These are phyloP conservation scores for Colostygia pectinataria DNA, from an alignment of 2,888 invertebrate genomes.

Conservation along the genomic window DNA sequence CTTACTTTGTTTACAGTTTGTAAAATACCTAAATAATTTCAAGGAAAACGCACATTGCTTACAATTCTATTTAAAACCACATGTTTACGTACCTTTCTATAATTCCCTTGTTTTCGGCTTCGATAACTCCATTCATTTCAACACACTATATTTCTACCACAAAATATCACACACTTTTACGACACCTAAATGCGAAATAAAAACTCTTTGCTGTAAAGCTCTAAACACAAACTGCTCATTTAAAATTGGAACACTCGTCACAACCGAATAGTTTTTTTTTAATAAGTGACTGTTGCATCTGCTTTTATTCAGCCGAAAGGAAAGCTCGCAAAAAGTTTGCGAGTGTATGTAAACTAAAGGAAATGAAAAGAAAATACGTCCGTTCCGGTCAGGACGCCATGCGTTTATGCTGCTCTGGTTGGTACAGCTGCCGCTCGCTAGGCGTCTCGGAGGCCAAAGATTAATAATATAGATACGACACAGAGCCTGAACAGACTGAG, in stretches of 20 bases:
- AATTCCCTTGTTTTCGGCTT: constrained; percentile 15
- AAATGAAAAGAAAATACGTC: constrained; percentile 31
- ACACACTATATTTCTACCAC: constrained; percentile 10
- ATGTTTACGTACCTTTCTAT: constrained; percentile 23
- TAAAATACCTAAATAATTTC: constrained; percentile 18
- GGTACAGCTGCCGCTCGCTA: constrained; percentile 3
- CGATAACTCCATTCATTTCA: constrained; percentile 24
- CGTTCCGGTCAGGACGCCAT: constrained; percentile 23
- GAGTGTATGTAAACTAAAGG: constrained; percentile 27
- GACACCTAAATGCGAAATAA: constrained; percentile 14
- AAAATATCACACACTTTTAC: constrained; percentile 11
- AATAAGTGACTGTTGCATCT: background rate
- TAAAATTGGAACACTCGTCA: constrained; percentile 22
- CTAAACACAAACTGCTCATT: constrained; percentile 7
- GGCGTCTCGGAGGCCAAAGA: constrained; percentile 25
- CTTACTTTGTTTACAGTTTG: background rate
- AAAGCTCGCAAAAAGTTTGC: constrained; percentile 37
- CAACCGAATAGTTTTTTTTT: constrained; percentile 19
- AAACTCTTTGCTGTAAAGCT: constrained; percentile 10
- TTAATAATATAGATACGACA: constrained; percentile 25
- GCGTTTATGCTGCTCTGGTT: constrained; percentile 23
- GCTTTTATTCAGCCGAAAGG: constrained; percentile 8
- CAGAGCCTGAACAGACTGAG: no score
- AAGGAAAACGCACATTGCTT: constrained; percentile 17
- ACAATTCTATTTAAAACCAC: constrained; percentile 19